Evolutionary conservation across 2,888 invertebrate genomes (phyloP).

Genomic region (Ethmia dodecea): DNA sequence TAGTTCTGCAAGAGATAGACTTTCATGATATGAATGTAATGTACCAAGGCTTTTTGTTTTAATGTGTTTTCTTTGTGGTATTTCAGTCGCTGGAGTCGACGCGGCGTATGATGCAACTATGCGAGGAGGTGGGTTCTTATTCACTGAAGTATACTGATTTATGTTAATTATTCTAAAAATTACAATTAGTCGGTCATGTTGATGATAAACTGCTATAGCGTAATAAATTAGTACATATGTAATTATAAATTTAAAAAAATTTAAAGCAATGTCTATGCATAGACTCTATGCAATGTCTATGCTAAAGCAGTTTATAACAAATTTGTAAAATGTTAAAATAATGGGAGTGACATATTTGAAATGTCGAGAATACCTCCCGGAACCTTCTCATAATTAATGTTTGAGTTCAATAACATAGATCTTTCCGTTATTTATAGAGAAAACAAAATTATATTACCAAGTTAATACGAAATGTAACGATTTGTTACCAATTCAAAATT

Average conservation of each 20-base stretch:
- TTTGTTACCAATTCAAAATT: constrained; percentile 33
- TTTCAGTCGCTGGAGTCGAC: constrained; percentile 95
- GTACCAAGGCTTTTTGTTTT: too few species aligned
- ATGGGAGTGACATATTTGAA: constrained; percentile 30
- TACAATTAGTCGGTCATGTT: too few species aligned
- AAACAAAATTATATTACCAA: constrained; percentile 22
- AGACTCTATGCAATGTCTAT: too few species aligned
- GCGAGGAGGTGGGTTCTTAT: constrained; percentile 89
- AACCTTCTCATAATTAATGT: constrained; percentile 13
- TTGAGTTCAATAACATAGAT: constrained; percentile 15
- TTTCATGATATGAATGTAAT: too few species aligned
- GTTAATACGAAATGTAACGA: constrained; percentile 36
- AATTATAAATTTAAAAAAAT: too few species aligned
- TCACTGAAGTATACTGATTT: neutral
- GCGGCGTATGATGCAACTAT: constrained; percentile 93
- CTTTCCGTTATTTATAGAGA: constrained; percentile 3
- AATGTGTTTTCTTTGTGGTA: constrained; percentile 5
- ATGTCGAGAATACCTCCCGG: constrained; percentile 53
- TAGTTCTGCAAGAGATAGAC: too few species aligned
- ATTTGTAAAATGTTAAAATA: too few species aligned
- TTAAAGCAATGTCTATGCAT: too few species aligned
- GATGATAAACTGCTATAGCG: too few species aligned
- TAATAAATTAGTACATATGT: too few species aligned
- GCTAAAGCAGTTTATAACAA: too few species aligned
- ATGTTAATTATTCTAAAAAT: neutral